Percentiles rank a stretch among this genome's conserved stretches.
phyloP scores from a whole-genome alignment of 2,888 invertebrate species.

The Myopa tessellatipennis region DNA sequence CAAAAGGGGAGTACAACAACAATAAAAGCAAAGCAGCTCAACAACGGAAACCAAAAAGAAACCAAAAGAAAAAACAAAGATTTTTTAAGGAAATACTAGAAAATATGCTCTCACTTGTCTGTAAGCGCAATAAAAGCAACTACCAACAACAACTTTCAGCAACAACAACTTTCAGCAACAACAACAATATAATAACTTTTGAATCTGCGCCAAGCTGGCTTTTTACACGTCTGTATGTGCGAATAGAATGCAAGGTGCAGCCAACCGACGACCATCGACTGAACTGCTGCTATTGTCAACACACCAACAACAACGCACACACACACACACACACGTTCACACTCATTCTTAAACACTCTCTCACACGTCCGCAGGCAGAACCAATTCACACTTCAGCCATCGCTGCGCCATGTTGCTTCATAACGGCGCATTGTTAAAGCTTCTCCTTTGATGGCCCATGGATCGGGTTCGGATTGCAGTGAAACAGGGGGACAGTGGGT shows the following conservation, averaged over 20 bases:
- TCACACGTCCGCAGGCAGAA: neutral
- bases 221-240: no score
- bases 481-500: neutral
- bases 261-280: no score
- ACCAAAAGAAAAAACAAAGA: neutral
- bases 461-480: neutral
- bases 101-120: no score
- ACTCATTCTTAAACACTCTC: neutral
- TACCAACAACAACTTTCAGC: neutral
- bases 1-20: neutral
- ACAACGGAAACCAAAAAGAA: neutral
- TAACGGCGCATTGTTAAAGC: neutral
- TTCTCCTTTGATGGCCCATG: neutral
- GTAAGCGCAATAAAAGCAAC: neutral
- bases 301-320: neutral
- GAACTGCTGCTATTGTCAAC: neutral
- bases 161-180: neutral
- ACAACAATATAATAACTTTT: neutral
- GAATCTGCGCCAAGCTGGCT: no score
- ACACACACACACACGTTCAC: neutral
- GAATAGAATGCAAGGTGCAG: no score
- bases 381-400: slow-evolving; percentile 11
- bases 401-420: neutral
- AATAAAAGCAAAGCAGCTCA: neutral
- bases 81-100: neutral